Base-by-base conservation (phyloP, 2,888 invertebrate genomes). In the Hydriomena furcata region DNA sequence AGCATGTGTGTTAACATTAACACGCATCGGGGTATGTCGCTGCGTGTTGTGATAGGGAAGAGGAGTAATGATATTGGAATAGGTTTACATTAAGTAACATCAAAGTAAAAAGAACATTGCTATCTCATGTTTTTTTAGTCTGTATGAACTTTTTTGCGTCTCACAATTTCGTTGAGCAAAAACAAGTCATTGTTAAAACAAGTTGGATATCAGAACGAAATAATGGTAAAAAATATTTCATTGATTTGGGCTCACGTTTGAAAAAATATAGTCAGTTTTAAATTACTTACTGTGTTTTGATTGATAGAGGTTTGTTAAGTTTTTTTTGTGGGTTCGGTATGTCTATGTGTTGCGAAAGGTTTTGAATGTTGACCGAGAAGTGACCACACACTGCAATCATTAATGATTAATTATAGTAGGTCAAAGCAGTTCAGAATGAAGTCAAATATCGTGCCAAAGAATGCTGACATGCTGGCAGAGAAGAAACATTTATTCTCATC, bases 401-500 rank as follows among this genome's bases (percentile, higher is more conserved):
- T 27, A 48, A 48, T 40, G 30, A 38, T 48, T 41, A 32, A 49
- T 45, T 7, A 13, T 11, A 54, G 52, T 49, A 52, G 58, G 58
- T 57, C 56, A 59, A 51, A 59, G 55, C 35, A 30, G 47, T 34
- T 47, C 13, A 46, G 40, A 46, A 55, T 43, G 37, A 47, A 57
- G 52, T 44, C 38, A 24, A 36, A 37, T 28, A 12, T 23, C n/a
- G 56, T 61, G 61, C 61, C 61, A 61, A 53, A 30, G 55, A 59
- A 59, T 59, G 59, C 51, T 57, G 51, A 52, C 43, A 55, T 49
- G 55, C 53, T 61, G 59, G 57, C 59, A 61, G 30, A 55, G 50
- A 38, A 35, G 38, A 45, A 17, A 8, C 8, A 41, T 61, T 59
- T n/a, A n/a, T n/a, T n/a, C n/a, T 55, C 59, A 52, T 48, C 59